Percentiles rank a stretch among this genome's conserved stretches.
Evolutionary conservation across 2,113 vertebrate species (phyloP).

Genomic region (Passerina amoena): DNA sequence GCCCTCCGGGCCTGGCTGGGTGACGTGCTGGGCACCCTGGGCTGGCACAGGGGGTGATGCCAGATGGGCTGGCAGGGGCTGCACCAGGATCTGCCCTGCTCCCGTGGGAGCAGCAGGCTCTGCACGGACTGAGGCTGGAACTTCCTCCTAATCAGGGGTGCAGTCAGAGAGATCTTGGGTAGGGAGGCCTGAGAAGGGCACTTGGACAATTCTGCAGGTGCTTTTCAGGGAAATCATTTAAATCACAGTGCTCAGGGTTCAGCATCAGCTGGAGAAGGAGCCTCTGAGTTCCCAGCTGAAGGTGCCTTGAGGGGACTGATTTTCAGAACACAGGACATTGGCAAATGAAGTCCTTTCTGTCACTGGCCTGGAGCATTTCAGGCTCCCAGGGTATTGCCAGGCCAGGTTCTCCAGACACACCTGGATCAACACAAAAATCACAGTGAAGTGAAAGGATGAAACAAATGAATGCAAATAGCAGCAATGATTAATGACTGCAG

Average conservation of each 20-base stretch:
- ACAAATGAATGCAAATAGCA: rapidly evolving
- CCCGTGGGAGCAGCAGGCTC: background rate
- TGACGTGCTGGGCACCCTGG: background rate
- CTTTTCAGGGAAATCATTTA: background rate
- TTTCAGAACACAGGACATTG: background rate
- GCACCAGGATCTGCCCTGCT: background rate
- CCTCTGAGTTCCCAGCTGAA: background rate
- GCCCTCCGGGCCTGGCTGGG: background rate
- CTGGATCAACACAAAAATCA: background rate
- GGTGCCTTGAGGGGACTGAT: background rate
- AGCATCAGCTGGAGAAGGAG: background rate
- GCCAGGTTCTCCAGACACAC: background rate
- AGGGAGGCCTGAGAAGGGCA: background rate
- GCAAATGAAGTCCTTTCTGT: background rate
- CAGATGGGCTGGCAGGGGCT: background rate
- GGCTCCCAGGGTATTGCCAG: background rate
- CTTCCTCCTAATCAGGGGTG: background rate
- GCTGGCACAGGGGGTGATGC: background rate
- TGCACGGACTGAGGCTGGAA: rapidly evolving
- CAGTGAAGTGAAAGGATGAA: background rate
- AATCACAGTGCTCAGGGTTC: background rate
- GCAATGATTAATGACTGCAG: background rate
- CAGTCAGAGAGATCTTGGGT: background rate
- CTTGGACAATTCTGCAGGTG: rapidly evolving
- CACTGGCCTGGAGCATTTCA: background rate